Base-by-base conservation (phyloP, 2,113 vertebrate species). In the Leptodactylus fuscus region DNA sequence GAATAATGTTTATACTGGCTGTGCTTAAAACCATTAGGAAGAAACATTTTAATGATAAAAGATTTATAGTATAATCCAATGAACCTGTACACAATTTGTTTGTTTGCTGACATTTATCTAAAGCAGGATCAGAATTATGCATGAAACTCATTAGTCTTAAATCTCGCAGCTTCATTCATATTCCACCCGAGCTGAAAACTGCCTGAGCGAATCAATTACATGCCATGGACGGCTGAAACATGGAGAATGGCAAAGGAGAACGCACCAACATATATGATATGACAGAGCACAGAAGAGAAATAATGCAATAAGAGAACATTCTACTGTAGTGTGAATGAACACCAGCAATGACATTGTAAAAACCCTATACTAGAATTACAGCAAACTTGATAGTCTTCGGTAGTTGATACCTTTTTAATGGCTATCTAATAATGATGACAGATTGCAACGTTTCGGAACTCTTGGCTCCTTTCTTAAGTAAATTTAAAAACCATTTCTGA, bases 31-130 rank as follows among this genome's bases (percentile, higher is more conserved):
- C 9, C 74, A 76, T 48, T 67, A 44, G 38, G 16, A 48, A 49
- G 27, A 36, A 18, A 41, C 51, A 58, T 74, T 78, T 53, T 69
- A 77, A 78, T 85, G 82, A 67, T 78, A 85, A 84, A 85, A 78
- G 44, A 85, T 84, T 78, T 77, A 85, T 69, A 77, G 55, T 38
- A 76, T 78, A 85, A 78, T 77, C 74, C 51, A 78, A 77, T 77
- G 12, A 77, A 78, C 71, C 24, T 84, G 55, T 60, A 83, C 70
- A 48, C 41, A 65, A 67, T 84, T 74, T 78, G 46, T 75, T 75
- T 83, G 48, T 85, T 85, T 77, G 73, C 51, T 85, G 82, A 85
- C 82, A 85, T 85, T 84, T 84, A 84, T 84, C 75, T 85, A 78
- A 78, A 49, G 32, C 44, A 34, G 74, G 27, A 78, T 85, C 74